A percentile compares a stretch with the other conserved stretches of the same genome.
phyloP scores from a whole-genome alignment of 2,113 vertebrate species.

The Archilochus colubris region DNA sequence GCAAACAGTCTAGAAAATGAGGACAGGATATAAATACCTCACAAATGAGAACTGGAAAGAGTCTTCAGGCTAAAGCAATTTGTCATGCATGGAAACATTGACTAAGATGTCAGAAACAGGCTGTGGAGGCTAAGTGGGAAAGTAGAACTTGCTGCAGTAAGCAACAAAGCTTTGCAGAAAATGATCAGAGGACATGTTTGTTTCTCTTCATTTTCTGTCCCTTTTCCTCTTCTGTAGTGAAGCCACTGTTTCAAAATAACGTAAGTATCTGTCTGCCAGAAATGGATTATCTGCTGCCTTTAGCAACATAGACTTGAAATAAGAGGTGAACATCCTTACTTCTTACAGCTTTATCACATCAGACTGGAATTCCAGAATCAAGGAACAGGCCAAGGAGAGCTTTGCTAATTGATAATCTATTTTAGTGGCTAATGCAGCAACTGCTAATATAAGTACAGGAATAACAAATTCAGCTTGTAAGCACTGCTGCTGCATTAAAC shows the following conservation, averaged over 20 bases:
- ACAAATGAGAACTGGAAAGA: conserved; percentile 62
- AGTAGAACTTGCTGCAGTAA: not conserved
- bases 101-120: conserved; percentile 49
- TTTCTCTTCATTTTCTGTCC: not conserved
- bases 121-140: conserved; percentile 14
- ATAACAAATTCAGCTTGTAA: not conserved
- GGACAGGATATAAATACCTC: conserved; percentile 73
- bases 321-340: not conserved
- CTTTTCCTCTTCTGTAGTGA: not conserved
- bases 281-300: not conserved
- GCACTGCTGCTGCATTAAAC: not conserved
- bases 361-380: not conserved
- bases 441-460: not conserved
- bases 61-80: conserved; percentile 68
- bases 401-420: not conserved
- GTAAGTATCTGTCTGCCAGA: not conserved
- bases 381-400: not conserved
- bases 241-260: not conserved
- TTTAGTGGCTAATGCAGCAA: not conserved
- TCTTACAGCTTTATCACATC: not conserved
- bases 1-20: conserved; percentile 65
- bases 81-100: conserved; percentile 65
- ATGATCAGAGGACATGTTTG: not conserved
- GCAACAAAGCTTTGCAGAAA: not conserved
- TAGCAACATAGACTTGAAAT: not conserved